Evolutionary conservation across 2,113 vertebrate species (phyloP).

Genomic region (Zosterops lateralis): DNA sequence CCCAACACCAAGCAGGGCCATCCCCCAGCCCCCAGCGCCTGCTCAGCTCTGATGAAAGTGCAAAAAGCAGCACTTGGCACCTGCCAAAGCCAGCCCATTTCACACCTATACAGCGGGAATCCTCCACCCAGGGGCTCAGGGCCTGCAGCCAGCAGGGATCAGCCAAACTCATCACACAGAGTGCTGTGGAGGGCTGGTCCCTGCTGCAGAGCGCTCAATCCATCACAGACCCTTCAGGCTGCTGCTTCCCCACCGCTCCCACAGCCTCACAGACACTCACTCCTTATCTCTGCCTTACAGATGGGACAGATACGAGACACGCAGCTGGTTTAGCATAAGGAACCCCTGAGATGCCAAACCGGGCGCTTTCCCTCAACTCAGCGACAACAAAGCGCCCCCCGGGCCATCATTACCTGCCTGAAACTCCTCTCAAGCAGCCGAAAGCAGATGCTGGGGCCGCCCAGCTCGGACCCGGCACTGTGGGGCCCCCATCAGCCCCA

Average conservation of each 20-base stretch:
- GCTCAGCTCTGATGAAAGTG: background rate
- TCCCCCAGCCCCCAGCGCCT: background rate
- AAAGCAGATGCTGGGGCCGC: background rate
- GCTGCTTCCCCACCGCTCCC: background rate
- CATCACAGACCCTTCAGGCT: background rate
- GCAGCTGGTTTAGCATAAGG: background rate
- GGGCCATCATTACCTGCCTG: constrained; percentile 13
- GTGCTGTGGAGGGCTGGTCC: background rate
- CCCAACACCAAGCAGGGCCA: background rate
- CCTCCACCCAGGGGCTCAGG: background rate
- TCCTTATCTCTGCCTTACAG: background rate
- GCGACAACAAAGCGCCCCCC: background rate
- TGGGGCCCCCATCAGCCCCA: background rate
- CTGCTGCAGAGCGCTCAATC: background rate
- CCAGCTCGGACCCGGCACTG: background rate
- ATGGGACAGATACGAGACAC: background rate
- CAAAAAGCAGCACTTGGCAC: background rate
- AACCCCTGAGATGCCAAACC: background rate
- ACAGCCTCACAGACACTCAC: background rate
- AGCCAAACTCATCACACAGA: background rate
- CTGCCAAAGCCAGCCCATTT: background rate
- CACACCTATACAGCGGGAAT: background rate
- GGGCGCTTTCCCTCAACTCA: background rate
- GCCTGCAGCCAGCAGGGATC: background rate
- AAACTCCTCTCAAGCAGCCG: background rate